Conservation (phyloP, 2,113 vertebrate genomes). For the Archocentrus centrarchus region DNA sequence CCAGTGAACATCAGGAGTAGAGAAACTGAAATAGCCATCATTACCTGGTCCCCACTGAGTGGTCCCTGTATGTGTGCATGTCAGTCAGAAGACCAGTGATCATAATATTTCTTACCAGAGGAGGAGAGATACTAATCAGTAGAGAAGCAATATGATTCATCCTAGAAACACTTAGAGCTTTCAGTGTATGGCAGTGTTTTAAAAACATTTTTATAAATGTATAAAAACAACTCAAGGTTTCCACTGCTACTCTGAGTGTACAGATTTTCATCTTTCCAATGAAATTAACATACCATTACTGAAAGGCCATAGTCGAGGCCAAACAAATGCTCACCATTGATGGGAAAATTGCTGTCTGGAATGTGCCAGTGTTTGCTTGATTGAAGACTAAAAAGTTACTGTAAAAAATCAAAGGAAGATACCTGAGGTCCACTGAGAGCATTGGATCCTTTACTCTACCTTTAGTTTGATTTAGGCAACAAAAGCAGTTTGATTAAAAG, state of each 20-base stretch:
- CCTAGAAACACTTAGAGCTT: background rate
- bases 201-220: background rate
- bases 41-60: conserved; percentile 64
- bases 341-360: background rate
- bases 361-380: background rate
- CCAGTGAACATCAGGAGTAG: conserved; percentile 51
- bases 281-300: background rate
- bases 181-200: background rate
- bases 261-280: background rate
- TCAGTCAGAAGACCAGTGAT: conserved; percentile 26
- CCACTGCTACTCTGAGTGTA: background rate
- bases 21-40: conserved; percentile 71
- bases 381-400: background rate
- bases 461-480: background rate
- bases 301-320: background rate
- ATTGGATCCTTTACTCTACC: background rate
- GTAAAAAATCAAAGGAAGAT: background rate
- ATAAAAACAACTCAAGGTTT: background rate
- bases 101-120: conserved; percentile 43
- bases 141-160: conserved; percentile 4
- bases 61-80: conserved; percentile 5
- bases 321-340: background rate
- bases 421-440: background rate
- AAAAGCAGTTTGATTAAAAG: background rate
- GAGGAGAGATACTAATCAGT: conserved; percentile 22